These are phyloP conservation scores for Agelastica alni DNA, from an alignment of 2,888 invertebrate genomes.

Conservation along the genomic window DNA sequence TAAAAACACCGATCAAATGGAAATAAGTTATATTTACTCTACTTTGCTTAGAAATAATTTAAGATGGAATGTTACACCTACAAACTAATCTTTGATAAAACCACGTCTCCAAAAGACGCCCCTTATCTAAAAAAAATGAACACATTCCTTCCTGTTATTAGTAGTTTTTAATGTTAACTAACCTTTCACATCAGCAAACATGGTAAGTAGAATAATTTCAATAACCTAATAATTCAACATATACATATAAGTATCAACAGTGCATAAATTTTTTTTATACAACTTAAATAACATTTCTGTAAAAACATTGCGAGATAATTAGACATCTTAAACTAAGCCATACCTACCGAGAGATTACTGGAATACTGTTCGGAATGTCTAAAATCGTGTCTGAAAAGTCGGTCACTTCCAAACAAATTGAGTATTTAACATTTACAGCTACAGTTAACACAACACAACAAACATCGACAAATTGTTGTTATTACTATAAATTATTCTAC, in stretches of 20 bases:
- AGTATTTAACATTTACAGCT: no score
- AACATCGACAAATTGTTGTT: no score
- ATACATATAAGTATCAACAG: constrained; percentile 36
- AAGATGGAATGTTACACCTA: constrained; percentile 23
- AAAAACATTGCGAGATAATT: constrained; percentile 13
- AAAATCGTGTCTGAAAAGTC: no score
- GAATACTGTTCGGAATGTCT: no score
- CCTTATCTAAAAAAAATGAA: constrained; percentile 23
- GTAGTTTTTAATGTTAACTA: background rate
- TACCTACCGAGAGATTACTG: background rate
- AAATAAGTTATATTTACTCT: constrained; percentile 19
- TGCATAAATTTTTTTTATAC: constrained; percentile 31
- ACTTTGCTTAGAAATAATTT: constrained; percentile 15
- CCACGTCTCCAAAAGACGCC: constrained; percentile 13
- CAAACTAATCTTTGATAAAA: constrained; percentile 24
- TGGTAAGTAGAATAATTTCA: background rate
- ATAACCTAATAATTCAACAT: constrained; percentile 21
- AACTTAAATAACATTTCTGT: constrained; percentile 22
- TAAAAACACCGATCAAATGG: constrained; percentile 1
- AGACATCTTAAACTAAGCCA: background rate
- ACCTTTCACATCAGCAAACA: constrained; percentile 14
- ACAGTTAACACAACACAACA: no score
- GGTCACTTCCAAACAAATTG: no score
- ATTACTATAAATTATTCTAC: no score
- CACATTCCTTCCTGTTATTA: constrained; percentile 15